These are phyloP conservation scores for Drosophila micromelanica DNA, from an alignment of 1,140 invertebrate genomes.

Conservation along the genomic window DNA sequence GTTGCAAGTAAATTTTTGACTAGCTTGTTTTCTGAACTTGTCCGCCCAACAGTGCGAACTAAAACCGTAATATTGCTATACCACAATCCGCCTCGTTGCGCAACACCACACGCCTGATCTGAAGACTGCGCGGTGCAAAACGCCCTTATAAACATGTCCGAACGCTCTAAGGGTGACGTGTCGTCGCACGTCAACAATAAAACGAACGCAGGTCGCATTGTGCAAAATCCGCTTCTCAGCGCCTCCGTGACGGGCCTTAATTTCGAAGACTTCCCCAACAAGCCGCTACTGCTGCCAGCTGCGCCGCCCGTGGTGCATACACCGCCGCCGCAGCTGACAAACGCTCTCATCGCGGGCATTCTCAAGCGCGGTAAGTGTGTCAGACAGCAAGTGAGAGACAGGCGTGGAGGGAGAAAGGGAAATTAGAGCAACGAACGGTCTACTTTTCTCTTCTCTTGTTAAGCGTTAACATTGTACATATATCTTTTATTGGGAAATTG, in stretches of 20 bases:
- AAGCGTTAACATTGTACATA: constrained; percentile 32
- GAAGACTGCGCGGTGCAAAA: constrained; percentile 7
- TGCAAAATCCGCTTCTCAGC: constrained; percentile 81
- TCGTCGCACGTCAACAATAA: constrained; percentile 67
- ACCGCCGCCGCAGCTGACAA: constrained; percentile 57
- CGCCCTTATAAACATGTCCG: constrained; percentile 63
- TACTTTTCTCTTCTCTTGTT: constrained; percentile 11
- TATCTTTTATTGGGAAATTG: constrained; percentile 23
- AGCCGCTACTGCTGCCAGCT: constrained; percentile 76
- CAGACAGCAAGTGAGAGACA: constrained; percentile 27
- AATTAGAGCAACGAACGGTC: background rate
- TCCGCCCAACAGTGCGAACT: constrained; percentile 25
- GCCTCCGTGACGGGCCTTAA: constrained; percentile 80
- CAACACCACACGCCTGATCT: background rate
- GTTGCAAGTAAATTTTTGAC: constrained; percentile 45
- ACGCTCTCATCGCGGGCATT: constrained; percentile 67
- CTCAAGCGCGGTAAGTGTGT: constrained; percentile 81
- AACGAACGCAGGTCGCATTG: constrained; percentile 45
- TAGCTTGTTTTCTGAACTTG: constrained; percentile 32
- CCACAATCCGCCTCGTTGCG: constrained; percentile 11
- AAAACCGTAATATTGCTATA: background rate
- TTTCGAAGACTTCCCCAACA: constrained; percentile 82
- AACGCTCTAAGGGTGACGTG: constrained; percentile 83
- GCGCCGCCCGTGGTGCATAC: constrained; percentile 78
- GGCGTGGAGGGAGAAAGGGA: background rate